These are phyloP conservation scores for Clarias platycephalus DNA, from an alignment of 2,797 vertebrate species.

Conservation along the genomic window DNA sequence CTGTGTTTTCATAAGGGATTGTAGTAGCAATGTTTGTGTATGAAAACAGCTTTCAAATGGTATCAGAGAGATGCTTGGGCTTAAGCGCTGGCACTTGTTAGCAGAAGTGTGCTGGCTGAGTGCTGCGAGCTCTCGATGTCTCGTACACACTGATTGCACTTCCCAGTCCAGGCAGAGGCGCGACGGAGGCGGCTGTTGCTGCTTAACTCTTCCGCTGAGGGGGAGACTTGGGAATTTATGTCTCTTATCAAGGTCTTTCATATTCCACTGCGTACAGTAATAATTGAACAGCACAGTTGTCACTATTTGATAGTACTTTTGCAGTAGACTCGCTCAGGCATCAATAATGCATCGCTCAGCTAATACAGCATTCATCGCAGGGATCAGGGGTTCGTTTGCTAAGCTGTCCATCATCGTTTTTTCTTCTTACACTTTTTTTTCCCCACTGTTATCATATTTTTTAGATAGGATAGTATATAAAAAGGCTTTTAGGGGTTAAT, in stretches of 20 bases:
- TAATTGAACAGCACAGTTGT: conserved; percentile 56
- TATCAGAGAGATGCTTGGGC: conserved; percentile 9
- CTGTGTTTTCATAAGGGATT: neutral
- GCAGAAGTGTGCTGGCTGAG: conserved; percentile 23
- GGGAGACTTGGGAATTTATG: conserved; percentile 38
- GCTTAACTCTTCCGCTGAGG: conserved; percentile 18
- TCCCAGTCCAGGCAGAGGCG: conserved; percentile 15
- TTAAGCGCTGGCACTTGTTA: conserved; percentile 21
- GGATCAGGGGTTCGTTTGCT: conserved; percentile 52
- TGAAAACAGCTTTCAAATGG: conserved; percentile 19
- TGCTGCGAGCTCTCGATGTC: conserved; percentile 7
- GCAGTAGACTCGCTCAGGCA: conserved; percentile 49
- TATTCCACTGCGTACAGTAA: conserved; percentile 48
- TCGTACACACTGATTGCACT: conserved; percentile 25
- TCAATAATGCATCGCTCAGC: conserved; percentile 58
- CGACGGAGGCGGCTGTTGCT: neutral
- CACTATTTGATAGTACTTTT: conserved; percentile 52
- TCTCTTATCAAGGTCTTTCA: conserved; percentile 54
- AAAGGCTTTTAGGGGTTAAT: conserved; percentile 39
- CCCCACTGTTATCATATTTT: conserved; percentile 31
- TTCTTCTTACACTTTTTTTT: conserved; percentile 31
- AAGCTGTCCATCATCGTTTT: conserved; percentile 33
- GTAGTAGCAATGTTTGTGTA: conserved; percentile 24
- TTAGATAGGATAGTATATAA: conserved; percentile 38
- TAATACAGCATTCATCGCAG: conserved; percentile 54